These are phyloP conservation scores for Xanthia icteritia DNA, from an alignment of 2,888 invertebrate genomes.

Conservation along the genomic window DNA sequence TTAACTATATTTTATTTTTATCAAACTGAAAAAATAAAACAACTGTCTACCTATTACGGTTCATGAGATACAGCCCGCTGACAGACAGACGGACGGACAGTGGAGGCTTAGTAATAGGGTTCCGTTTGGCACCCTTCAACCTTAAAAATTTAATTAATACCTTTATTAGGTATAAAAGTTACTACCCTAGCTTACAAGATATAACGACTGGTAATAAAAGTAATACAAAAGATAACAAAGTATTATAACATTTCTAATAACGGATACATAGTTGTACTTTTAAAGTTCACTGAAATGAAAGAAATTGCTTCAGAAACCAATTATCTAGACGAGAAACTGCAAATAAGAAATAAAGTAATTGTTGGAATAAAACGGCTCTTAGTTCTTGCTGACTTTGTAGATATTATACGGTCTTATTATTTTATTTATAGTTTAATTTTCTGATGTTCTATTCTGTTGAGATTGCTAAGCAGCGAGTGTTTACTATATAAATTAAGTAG, in stretches of 20 bases:
- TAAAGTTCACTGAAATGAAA: conserved; percentile 40
- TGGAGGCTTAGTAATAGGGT: too few relatives aligned
- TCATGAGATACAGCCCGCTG: too few relatives aligned
- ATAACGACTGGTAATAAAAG: conserved; percentile 39
- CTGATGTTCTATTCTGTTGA: background rate
- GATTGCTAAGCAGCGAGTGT: background rate
- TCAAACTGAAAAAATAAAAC: too few relatives aligned
- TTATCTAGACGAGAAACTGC: conserved; percentile 47
- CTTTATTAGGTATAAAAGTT: conserved; percentile 23
- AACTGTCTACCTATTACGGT: too few relatives aligned
- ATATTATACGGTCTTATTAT: conserved; percentile 19
- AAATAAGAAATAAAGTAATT: conserved; percentile 59
- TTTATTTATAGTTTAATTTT: conserved; percentile 16
- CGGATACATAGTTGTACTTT: conserved; percentile 50
- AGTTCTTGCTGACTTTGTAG: conserved; percentile 22
- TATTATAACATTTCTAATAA: conserved; percentile 35
- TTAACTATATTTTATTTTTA: too few relatives aligned
- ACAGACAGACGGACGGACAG: too few relatives aligned
- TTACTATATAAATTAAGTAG: background rate
- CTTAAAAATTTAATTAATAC: conserved; percentile 26
- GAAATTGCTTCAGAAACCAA: conserved; percentile 54
- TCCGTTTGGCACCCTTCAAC: too few relatives aligned
- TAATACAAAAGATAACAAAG: conserved; percentile 50
- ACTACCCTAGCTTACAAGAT: conserved; percentile 5
- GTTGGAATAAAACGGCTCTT: conserved; percentile 32